These are phyloP conservation scores for Drosophila pectinifera DNA, from an alignment of 1,140 invertebrate genomes.

Conservation along the genomic window DNA sequence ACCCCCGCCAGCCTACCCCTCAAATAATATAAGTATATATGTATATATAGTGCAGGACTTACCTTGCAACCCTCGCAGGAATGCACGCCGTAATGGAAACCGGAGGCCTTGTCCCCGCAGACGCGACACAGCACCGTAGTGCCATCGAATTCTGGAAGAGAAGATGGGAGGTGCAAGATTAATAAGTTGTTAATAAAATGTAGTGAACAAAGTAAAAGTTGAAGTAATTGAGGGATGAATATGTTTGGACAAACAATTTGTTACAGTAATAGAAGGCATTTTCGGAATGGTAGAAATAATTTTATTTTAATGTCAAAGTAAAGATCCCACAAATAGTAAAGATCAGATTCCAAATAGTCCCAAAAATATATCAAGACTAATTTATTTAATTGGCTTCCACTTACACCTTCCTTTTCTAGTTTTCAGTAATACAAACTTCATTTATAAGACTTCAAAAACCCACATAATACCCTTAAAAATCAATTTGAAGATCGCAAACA, in stretches of 20 bases:
- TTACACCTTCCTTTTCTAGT: too few species aligned
- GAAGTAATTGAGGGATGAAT: background rate
- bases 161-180: constrained; percentile 22
- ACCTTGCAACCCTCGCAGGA: constrained; percentile 99
- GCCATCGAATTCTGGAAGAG: constrained; percentile 98
- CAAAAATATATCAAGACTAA: too few species aligned
- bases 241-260: too few species aligned
- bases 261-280: too few species aligned
- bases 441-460: background rate
- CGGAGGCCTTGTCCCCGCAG: constrained; percentile 99
- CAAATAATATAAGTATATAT: background rate
- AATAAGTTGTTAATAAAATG: too few species aligned
- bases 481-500: background rate
- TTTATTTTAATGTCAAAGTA: too few species aligned
- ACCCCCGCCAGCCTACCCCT: constrained; percentile 22
- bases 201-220: background rate
- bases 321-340: too few species aligned
- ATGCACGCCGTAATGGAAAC: constrained; percentile 99
- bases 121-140: constrained; percentile 98
- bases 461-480: background rate
- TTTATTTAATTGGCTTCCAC: too few species aligned
- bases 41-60: constrained; percentile 85
- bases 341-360: too few species aligned
- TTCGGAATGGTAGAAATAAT: too few species aligned
- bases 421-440: background rate